Percentiles rank a stretch among this genome's conserved stretches.
Conservation (phyloP, 2,113 vertebrate genomes). For the Cercopithecus mona region DNA sequence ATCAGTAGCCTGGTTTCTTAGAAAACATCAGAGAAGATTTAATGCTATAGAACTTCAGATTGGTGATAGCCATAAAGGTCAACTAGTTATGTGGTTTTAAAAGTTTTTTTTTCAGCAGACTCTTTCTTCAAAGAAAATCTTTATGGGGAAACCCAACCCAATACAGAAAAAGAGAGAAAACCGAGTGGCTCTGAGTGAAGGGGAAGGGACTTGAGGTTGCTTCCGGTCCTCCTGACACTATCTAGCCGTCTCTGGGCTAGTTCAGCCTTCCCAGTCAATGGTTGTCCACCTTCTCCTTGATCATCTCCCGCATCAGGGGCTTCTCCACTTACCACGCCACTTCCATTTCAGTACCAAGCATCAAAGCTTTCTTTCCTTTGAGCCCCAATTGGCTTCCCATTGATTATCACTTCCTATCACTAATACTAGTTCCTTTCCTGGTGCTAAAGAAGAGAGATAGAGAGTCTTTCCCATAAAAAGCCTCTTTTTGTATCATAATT, state of each 20-base stretch:
- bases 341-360: not conserved
- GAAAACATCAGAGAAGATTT: conserved; percentile 46
- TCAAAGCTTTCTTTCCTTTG: not conserved
- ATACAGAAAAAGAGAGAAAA: not conserved
- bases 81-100: conserved; percentile 38
- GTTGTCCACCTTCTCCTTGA: not conserved
- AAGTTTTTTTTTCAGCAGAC: not conserved
- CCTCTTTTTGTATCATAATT: not conserved
- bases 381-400: not conserved
- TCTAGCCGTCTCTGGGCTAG: not conserved
- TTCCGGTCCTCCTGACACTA: not conserved
- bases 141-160: conserved; percentile 42
- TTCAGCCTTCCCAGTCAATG: not conserved
- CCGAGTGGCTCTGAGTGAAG: not conserved
- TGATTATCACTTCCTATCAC: not conserved
- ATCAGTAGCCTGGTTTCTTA: conserved; percentile 25
- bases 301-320: too few relatives aligned
- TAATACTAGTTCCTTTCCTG: not conserved
- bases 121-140: conserved; percentile 42
- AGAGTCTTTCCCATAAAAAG: not conserved
- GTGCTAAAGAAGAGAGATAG: not conserved
- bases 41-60: conserved; percentile 30
- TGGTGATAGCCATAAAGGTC: conserved; percentile 50
- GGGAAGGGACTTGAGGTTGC: not conserved
- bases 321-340: not conserved